Evolutionary conservation across 2,888 invertebrate species (phyloP).

Genomic region (Epinotia ramella): DNA sequence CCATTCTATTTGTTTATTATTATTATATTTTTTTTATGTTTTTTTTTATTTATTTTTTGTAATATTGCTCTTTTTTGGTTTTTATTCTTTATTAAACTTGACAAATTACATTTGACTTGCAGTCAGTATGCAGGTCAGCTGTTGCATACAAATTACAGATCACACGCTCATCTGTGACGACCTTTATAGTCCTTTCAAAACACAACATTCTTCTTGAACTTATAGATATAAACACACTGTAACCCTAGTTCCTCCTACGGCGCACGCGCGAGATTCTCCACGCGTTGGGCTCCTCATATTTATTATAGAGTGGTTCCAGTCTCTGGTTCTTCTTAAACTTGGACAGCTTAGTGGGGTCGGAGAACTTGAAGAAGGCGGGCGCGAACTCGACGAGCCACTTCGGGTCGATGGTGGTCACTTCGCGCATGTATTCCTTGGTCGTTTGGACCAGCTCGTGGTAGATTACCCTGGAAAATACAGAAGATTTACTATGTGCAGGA

Average conservation of each 20-base stretch:
- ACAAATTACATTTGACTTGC: not conserved
- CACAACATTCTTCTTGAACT: not conserved
- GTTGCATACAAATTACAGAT: not conserved
- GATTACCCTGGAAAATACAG: slow-evolving; percentile 90
- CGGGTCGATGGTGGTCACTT: slow-evolving; percentile 98
- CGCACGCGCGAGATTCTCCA: slow-evolving; percentile 99
- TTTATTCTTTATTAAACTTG: no score
- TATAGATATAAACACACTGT: not conserved
- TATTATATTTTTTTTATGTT: no score
- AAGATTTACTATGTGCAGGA: not conserved
- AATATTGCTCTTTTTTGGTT: no score
- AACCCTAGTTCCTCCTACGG: slow-evolving; percentile 91
- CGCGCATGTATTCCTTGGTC: slow-evolving; percentile 99
- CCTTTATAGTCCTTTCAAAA: not conserved
- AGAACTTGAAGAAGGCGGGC: slow-evolving; percentile 99
- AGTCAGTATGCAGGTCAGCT: not conserved
- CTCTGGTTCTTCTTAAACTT: slow-evolving; percentile 99
- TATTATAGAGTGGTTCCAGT: slow-evolving; percentile 98
- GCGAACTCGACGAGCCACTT: slow-evolving; percentile 99
- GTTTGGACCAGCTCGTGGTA: slow-evolving; percentile 99
- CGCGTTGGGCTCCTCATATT: slow-evolving; percentile 99
- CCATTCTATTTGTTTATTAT: no score
- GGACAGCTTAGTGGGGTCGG: slow-evolving; percentile 98
- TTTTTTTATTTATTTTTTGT: no score
- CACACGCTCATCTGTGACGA: not conserved